Percentiles rank a stretch among this genome's conserved stretches.
These are phyloP conservation scores for Chloroclysta siterata DNA, from an alignment of 2,888 invertebrate species.

Conservation along the genomic window DNA sequence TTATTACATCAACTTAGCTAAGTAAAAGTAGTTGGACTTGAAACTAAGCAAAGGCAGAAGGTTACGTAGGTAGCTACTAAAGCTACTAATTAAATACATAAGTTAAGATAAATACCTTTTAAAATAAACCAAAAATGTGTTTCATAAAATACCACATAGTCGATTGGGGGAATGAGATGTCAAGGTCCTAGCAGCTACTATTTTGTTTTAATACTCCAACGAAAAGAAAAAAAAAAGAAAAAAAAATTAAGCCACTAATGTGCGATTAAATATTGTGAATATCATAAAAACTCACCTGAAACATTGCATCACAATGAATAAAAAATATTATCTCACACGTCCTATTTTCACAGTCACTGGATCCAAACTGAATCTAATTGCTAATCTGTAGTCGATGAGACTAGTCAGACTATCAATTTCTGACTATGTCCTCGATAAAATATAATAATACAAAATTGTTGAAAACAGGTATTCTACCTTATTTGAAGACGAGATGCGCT, in stretches of 20 bases:
- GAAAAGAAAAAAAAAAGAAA: no score
- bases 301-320: conserved; percentile 34
- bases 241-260: neutral
- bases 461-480: conserved; percentile 60
- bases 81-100: neutral
- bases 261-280: neutral
- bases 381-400: conserved; percentile 43
- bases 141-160: no score
- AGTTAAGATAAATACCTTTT: neutral
- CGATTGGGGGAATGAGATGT: no score
- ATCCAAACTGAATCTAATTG: conserved; percentile 64
- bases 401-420: conserved; percentile 44
- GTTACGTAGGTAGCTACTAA: neutral
- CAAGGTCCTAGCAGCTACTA: no score
- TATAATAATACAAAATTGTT: conserved; percentile 54
- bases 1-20: neutral
- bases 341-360: conserved; percentile 69
- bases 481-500: conserved; percentile 54
- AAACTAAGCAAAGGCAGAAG: neutral
- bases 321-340: conserved; percentile 58
- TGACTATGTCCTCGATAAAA: conserved; percentile 44
- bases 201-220: no score
- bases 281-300: conserved; percentile 36
- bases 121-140: neutral
- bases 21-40: neutral